Conservation (phyloP, 2,888 invertebrate genomes). For the Helleia helle region DNA sequence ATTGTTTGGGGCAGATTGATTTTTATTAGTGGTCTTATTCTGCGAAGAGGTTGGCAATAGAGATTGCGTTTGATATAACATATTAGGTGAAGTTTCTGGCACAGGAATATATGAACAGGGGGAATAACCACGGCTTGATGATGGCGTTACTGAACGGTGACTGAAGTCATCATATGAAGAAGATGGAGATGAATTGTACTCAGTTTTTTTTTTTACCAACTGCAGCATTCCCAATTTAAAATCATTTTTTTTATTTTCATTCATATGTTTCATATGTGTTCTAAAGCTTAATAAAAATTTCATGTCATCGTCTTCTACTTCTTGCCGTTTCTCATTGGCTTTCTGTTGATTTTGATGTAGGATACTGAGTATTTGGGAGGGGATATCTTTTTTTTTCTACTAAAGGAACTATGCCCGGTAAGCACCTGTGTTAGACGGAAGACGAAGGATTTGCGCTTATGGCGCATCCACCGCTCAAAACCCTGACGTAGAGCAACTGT, state of each 20-base stretch:
- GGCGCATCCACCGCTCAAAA: too few relatives aligned
- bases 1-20: conserved; percentile 6
- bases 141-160: conserved; percentile 8
- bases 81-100: conserved; percentile 11
- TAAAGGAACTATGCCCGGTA: too few relatives aligned
- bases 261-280: too few relatives aligned
- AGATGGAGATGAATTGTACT: conserved; percentile 15
- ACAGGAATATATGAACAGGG: conserved; percentile 12
- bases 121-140: conserved; percentile 13
- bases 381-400: too few relatives aligned
- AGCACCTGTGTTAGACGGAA: too few relatives aligned
- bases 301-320: conserved; percentile 6
- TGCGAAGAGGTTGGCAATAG: conserved; percentile 9
- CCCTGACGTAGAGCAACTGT: too few relatives aligned
- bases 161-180: conserved; percentile 8
- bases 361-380: conserved; percentile 16
- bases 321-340: conserved; percentile 16
- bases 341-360: conserved; percentile 17
- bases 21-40: too few relatives aligned
- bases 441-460: too few relatives aligned
- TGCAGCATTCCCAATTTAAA: too few relatives aligned
- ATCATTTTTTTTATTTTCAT: too few relatives aligned
- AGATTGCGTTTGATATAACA: conserved; percentile 11
- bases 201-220: conserved; percentile 1
- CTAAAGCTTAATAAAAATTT: too few relatives aligned